phyloP scores from a whole-genome alignment of 1,140 invertebrate species.

The Aphelenchoides besseyi region DNA sequence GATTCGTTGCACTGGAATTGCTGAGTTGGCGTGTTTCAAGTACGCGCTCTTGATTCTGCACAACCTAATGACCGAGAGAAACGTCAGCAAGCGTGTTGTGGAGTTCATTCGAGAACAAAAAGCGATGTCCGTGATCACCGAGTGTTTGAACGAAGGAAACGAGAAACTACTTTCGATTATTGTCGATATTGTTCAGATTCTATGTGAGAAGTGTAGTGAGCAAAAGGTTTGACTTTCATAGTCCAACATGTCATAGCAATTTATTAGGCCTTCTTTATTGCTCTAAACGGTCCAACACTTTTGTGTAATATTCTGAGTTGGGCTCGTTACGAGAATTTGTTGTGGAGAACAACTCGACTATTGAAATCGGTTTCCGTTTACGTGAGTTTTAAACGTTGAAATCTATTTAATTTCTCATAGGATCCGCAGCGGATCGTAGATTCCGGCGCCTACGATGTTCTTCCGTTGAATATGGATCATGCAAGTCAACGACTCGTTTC shows the following conservation, averaged over 20 bases:
- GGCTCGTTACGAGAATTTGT: conserved; percentile 36
- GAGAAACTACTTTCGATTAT: conserved; percentile 41
- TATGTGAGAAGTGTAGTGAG: conserved; percentile 34
- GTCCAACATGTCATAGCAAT: not conserved
- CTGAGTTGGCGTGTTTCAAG: conserved; percentile 28
- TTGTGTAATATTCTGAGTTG: conserved; percentile 31
- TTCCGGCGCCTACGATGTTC: conserved; percentile 37
- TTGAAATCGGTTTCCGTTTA: conserved; percentile 38
- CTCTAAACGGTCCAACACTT: conserved; percentile 33
- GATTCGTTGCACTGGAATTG: conserved; percentile 26
- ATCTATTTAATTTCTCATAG: conserved; percentile 20
- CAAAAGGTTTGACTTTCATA: conserved; percentile 40
- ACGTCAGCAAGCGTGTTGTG: conserved; percentile 26
- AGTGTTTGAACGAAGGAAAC: conserved; percentile 39
- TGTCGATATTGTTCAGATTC: conserved; percentile 33
- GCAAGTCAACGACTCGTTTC: conserved; percentile 38
- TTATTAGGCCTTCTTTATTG: conserved; percentile 38
- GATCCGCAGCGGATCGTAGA: conserved; percentile 35
- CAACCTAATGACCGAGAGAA: conserved; percentile 39
- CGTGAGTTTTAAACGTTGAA: conserved; percentile 6
- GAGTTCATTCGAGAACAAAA: conserved; percentile 32
- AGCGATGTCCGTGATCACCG: conserved; percentile 28
- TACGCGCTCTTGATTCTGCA: conserved; percentile 44
- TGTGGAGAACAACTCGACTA: conserved; percentile 28
- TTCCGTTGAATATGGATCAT: conserved; percentile 43